These are phyloP conservation scores for Paedocypris micromegethes DNA, from an alignment of 2,797 vertebrate species.

Conservation along the genomic window DNA sequence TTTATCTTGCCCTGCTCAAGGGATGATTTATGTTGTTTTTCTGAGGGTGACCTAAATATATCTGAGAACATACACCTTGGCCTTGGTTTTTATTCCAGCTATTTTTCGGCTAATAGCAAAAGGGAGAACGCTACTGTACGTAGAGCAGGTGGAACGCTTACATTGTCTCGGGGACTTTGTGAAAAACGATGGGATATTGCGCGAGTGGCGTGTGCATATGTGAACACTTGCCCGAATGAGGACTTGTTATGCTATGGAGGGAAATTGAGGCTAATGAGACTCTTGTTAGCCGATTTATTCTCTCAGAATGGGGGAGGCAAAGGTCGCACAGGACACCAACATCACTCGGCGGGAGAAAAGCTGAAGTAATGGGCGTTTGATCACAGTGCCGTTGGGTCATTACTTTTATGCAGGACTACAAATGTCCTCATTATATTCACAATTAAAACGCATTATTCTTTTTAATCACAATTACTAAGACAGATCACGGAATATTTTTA, in stretches of 20 bases:
- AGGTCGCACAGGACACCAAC: constrained; percentile 31
- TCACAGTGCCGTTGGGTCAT: constrained; percentile 3
- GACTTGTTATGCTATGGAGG: background rate
- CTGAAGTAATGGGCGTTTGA: constrained; percentile 34
- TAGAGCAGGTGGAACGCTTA: constrained; percentile 1
- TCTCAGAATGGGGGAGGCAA: constrained; percentile 35
- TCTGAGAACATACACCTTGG: constrained; percentile 11
- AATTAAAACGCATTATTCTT: too few species aligned
- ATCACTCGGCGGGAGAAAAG: constrained; percentile 17
- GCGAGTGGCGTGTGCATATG: background rate
- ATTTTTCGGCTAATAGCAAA: constrained; percentile 22
- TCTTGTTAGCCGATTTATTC: constrained; percentile 43
- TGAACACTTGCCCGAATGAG: constrained; percentile 18
- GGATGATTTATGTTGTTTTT: constrained; percentile 51
- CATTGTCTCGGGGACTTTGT: background rate
- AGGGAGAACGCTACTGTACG: constrained; percentile 11
- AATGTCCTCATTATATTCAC: too few species aligned
- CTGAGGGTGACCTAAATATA: constrained; percentile 40
- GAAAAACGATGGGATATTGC: background rate
- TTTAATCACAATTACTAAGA: too few species aligned
- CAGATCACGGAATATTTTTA: too few species aligned
- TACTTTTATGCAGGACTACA: background rate
- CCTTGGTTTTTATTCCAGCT: constrained; percentile 21
- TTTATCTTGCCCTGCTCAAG: constrained; percentile 42
- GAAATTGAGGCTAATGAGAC: constrained; percentile 34